Base-by-base conservation (phyloP, 2,113 vertebrate species). In the Pterophyllum scalare region DNA sequence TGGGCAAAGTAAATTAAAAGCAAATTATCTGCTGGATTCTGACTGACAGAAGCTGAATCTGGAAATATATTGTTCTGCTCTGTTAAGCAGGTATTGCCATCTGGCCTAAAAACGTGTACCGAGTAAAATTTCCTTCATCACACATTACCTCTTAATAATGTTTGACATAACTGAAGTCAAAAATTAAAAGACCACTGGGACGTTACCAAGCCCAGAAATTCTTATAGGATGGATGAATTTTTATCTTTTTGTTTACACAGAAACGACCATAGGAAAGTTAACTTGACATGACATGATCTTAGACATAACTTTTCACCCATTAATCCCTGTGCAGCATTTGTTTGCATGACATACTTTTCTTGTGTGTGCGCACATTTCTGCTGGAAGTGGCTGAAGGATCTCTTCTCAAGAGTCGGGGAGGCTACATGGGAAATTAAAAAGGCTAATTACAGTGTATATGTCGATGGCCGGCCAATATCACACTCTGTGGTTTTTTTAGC, bases 391-490 rank as follows among this genome's bases (percentile, higher is more conserved):
- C 84, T 81, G 84, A 84, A 76, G 61, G 84, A 89, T 81, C 82
- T 28, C 72, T 57, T 79, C 72, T 79, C 76, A 28, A 64, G 82
- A 88, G 89, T 88, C 83, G 59, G 76, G 31, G 56, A 77, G 84
- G 91, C 86, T 90, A 91, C 92, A 90, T 84, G 85, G 85, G 82
- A 92, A 93, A 94, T 89, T 90, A 89, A 92, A 92, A 89, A 89
- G 89, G 85, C 79, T 92, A 92, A 94, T 94, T 92, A 87, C 88
- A 91, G 88, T 64, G 83, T 86, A 74, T 89, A 80, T 78, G 88
- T 90, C 64, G 59, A 93, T 91, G 87, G 87, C 70, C 57, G 77
- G 85, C 90, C 91, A 88, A 89, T 91, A 92, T 92, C 88, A 87
- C 90, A 91, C 89, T 91, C 87, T 2, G 77, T 85, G 86, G 82